Evolutionary conservation across 2,113 vertebrate species (phyloP).

Genomic region (Neoarius graeffei): DNA sequence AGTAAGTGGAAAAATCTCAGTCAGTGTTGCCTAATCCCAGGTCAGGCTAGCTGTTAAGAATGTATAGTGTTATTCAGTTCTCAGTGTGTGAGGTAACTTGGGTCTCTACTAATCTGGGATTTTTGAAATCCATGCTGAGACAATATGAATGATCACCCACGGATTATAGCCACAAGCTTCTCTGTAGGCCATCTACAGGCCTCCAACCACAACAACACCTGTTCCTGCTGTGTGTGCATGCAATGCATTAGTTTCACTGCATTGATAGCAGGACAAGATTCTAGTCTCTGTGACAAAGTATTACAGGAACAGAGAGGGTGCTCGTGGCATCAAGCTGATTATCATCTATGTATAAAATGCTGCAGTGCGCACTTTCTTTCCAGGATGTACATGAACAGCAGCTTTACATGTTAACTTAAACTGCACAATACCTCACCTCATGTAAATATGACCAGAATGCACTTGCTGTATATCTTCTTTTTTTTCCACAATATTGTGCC

Average conservation of each 20-base stretch:
- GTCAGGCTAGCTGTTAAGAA: slow-evolving; percentile 42
- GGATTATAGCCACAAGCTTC: slow-evolving; percentile 43
- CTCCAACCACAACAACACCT: slow-evolving; percentile 41
- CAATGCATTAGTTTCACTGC: slow-evolving; percentile 15
- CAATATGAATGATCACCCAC: slow-evolving; percentile 49
- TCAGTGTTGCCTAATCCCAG: slow-evolving; percentile 37
- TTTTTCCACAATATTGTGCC: not conserved
- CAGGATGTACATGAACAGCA: not conserved
- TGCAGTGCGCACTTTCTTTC: not conserved
- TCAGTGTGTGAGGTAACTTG: slow-evolving; percentile 47
- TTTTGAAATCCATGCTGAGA: slow-evolving; percentile 43
- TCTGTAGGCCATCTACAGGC: slow-evolving; percentile 41
- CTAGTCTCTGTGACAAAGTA: not conserved
- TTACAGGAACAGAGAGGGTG: not conserved
- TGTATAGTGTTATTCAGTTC: slow-evolving; percentile 39
- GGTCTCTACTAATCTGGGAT: slow-evolving; percentile 53
- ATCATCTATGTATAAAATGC: not conserved
- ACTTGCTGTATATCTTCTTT: not conserved
- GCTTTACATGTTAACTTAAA: not conserved
- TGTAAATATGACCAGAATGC: not conserved
- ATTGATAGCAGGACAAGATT: not conserved
- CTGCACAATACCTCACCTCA: not conserved
- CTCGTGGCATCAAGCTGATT: not conserved
- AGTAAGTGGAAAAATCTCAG: slow-evolving; percentile 3
- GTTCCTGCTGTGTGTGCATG: slow-evolving; percentile 28